Evolutionary conservation across 2,888 invertebrate genomes (phyloP), one percentile per base, ranked within the genome.

Genomic region (Aradus depressus): DNA sequence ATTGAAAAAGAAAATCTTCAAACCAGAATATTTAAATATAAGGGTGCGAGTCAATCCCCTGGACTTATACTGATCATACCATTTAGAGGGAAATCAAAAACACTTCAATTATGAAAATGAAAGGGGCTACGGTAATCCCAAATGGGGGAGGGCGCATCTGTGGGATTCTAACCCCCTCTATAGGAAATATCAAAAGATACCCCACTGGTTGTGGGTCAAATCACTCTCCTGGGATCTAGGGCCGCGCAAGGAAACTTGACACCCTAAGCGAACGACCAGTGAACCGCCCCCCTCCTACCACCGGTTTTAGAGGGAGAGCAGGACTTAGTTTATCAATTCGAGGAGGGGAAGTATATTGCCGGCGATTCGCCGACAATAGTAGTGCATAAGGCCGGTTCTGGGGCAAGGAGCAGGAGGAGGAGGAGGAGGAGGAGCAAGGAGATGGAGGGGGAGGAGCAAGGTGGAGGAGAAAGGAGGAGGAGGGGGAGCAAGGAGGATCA

Each of bases 41-140:
- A 21, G n/a, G 34, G 37, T 19, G 47, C 37, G 47, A 35, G 47
- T 23, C 34, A 37, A 34, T 45, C 19, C 23, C 14, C n/a, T 35
- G 34, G 35, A 35, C 47, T 25, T 22, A 35, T 28, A 22, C 37
- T 47, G 38, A 47, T 47, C 37, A 35, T 18, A 47, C 47, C 47
- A 47, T 47, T 47, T 47, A 47, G 31, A 47, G 47, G 47, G 44
- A 35, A 38, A 50, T 50, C 50, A 53, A 53, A 53, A 53, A 53
- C 44, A 50, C 50, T 53, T 53, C 50, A 53, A 53, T 53, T 53
- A 53, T 53, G 53, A 53, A 50, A 53, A 53, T 53, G 43, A 44
- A 31, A 50, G 42, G 28, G 18, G 47, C 22, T 23, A 12, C 25
- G 47, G 35, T 19, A 23, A 23, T 37, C 25, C 23, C 35, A 8